Base-by-base conservation (phyloP, 2,888 invertebrate species). In the Choristoneura rosaceana region DNA sequence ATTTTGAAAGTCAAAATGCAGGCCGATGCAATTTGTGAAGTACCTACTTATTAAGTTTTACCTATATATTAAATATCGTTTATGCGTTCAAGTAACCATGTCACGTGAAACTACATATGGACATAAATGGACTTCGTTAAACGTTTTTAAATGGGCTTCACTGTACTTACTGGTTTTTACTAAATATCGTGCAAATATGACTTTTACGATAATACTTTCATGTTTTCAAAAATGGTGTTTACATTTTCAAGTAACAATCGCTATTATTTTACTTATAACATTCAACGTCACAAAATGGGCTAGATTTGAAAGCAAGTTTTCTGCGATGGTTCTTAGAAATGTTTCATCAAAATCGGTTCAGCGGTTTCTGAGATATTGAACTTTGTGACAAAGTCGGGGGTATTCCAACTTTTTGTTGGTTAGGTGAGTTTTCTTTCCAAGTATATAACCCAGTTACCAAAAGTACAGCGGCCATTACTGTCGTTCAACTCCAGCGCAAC, bases 181-280 rank as follows among this genome's bases (percentile, higher is more conserved):
- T 17, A 45, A 62, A 69, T 63, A 63, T 17, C 25, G 58, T 69
- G 69, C 63, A 63, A 69, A 63, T 69, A 55, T 45, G n/a, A 63
- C 55, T 12, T 47, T 47, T 47, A 43, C 43, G 12, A 47, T n/a
- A 47, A n/a, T 4, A 47, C 14, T 47, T n/a, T 2, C n/a, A n/a
- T 25, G 2, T 34, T 63, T 34, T 17, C 34, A 34, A 59, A n/a
- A 59, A 14, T n/a, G 12, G 14, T 5, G 5, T 47, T 47, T n/a
- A 47, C 47, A 47, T 47, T 47, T 25, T 4, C 0, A 47, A n/a
- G n/a, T 47, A 5, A 47, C 47, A n/a, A 47, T 47, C n/a, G n/a
- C 47, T n/a, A 14, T 47, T 43, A 3, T 43, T 43, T 43, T 12
- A 12, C 4, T 43, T 43, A 3, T 3, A 43, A 43, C 9, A 12